Conservation (phyloP, 1,140 invertebrate species). For the Micrasema longulum region DNA sequence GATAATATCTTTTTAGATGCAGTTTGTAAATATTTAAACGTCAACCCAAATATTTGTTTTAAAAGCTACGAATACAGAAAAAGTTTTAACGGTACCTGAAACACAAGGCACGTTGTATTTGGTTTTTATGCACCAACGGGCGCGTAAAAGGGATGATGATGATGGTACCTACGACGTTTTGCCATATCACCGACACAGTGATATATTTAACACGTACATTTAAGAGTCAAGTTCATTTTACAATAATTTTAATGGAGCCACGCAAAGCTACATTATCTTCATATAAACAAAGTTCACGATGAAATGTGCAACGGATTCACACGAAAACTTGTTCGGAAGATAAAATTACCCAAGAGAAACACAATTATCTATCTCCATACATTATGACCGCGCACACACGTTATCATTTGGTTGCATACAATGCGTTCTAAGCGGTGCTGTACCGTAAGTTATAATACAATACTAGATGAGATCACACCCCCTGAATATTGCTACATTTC, state of each 20-base stretch:
- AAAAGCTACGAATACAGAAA: too few relatives aligned
- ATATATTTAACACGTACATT: too few relatives aligned
- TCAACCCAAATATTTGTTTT: too few relatives aligned
- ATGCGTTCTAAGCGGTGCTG: constrained; percentile 28
- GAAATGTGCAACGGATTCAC: constrained; percentile 11
- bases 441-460: constrained; percentile 16
- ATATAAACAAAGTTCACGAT: constrained; percentile 7
- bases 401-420: constrained; percentile 29
- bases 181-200: too few relatives aligned
- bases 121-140: too few relatives aligned
- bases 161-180: too few relatives aligned
- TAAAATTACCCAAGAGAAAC: constrained; percentile 30
- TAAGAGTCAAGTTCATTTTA: too few relatives aligned
- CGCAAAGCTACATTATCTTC: neutral
- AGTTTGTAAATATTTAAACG: too few relatives aligned
- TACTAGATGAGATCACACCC: constrained; percentile 30
- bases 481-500: constrained; percentile 21
- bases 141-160: too few relatives aligned
- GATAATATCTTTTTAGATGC: too few relatives aligned
- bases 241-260: neutral
- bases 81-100: too few relatives aligned
- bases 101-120: too few relatives aligned
- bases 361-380: constrained; percentile 20
- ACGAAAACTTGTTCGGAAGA: constrained; percentile 14
- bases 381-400: constrained; percentile 26